phyloP scores from a whole-genome alignment of 2,113 vertebrate species.

The Stegastes partitus region DNA sequence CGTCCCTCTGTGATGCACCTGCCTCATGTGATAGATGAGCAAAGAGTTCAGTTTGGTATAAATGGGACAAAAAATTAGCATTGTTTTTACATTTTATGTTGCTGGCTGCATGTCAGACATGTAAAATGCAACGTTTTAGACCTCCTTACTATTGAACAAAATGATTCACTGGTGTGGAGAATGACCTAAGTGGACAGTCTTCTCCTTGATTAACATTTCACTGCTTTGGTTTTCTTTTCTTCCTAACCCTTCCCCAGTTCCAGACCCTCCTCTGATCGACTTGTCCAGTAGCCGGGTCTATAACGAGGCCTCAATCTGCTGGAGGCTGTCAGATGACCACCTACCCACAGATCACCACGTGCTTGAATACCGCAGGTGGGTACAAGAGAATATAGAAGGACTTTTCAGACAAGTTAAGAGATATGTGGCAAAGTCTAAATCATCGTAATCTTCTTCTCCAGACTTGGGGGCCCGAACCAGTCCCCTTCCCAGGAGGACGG shows the following conservation, averaged over 20 bases:
- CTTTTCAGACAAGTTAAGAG: neutral
- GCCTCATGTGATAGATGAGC: too few relatives aligned
- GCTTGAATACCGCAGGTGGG: slow-evolving; percentile 91
- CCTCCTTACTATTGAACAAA: too few relatives aligned
- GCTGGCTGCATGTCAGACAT: neutral
- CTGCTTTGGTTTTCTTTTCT: neutral
- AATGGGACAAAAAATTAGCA: too few relatives aligned
- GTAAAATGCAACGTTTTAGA: neutral
- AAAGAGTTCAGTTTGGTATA: too few relatives aligned
- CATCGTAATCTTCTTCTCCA: slow-evolving; percentile 8
- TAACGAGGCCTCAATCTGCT: slow-evolving; percentile 91
- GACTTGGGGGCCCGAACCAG: slow-evolving; percentile 53
- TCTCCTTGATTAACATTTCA: too few relatives aligned
- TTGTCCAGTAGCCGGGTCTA: slow-evolving; percentile 90
- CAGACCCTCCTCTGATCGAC: slow-evolving; percentile 92
- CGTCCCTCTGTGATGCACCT: too few relatives aligned
- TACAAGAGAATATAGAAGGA: neutral
- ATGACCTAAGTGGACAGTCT: too few relatives aligned
- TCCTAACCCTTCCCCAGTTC: slow-evolving; percentile 78
- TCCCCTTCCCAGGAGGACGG: slow-evolving; percentile 67
- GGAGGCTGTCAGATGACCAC: slow-evolving; percentile 89
- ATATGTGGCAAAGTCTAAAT: neutral
- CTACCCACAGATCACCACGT: slow-evolving; percentile 89
- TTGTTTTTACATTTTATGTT: too few relatives aligned
- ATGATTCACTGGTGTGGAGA: too few relatives aligned